Evolutionary conservation across 2,113 vertebrate genomes (phyloP).

Genomic region (Agelaius tricolor): DNA sequence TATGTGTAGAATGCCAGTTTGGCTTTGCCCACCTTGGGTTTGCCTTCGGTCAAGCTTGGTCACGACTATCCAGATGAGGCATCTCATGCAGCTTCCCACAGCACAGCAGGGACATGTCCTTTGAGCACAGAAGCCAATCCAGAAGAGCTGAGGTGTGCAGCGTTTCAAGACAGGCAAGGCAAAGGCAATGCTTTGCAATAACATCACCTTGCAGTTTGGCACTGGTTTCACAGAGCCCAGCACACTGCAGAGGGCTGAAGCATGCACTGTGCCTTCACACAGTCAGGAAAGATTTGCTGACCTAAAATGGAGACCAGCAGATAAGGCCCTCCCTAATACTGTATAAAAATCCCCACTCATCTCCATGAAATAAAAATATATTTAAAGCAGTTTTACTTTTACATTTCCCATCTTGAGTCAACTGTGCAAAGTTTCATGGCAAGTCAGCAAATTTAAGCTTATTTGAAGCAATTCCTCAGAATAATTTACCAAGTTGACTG

Average conservation of each 20-base stretch:
- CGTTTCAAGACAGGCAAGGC: background rate
- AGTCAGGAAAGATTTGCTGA: background rate
- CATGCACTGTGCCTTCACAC: background rate
- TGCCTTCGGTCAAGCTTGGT: background rate
- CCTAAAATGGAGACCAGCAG: background rate
- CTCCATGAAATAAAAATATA: background rate
- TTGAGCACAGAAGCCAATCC: background rate
- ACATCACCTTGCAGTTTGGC: background rate
- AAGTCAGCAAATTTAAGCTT: background rate
- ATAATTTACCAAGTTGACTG: background rate
- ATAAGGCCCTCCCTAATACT: background rate
- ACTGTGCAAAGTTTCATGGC: background rate
- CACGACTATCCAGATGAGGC: background rate
- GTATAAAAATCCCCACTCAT: background rate
- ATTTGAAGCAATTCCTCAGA: background rate
- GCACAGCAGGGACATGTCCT: background rate
- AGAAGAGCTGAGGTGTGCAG: background rate
- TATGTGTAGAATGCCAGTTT: background rate
- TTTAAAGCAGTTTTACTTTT: background rate
- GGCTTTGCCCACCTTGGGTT: background rate
- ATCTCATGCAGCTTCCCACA: background rate
- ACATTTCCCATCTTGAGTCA: background rate
- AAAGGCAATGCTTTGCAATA: background rate
- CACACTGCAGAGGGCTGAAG: background rate
- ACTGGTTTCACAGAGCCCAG: background rate